phyloP scores from a whole-genome alignment of 2,113 vertebrate genomes.

The Poeciliopsis prolifica region DNA sequence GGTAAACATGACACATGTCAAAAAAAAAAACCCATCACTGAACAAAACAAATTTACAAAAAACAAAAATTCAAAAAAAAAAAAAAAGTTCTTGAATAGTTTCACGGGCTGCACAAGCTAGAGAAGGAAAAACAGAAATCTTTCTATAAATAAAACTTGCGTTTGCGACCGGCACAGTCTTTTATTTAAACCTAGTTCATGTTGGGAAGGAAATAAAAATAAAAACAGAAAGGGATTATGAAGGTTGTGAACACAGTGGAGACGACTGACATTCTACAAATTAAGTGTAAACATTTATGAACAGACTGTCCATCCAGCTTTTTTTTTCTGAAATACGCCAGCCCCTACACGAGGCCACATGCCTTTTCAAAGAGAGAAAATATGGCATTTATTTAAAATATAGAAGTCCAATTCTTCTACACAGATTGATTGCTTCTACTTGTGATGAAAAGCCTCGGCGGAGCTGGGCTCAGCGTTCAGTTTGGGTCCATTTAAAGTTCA shows the following conservation, averaged over 20 bases:
- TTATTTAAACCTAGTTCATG: conserved; percentile 69
- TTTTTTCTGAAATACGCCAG: conserved; percentile 79
- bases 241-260: conserved; percentile 78
- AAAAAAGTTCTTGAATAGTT: conserved; percentile 30
- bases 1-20: conserved; percentile 83
- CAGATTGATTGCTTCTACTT: conserved; percentile 79
- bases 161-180: conserved; percentile 88
- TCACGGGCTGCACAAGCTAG: conserved; percentile 82
- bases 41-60: conserved; percentile 62
- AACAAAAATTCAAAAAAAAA: background rate
- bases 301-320: conserved; percentile 72
- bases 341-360: conserved; percentile 79
- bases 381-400: conserved; percentile 75
- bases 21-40: conserved; percentile 82
- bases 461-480: conserved; percentile 64
- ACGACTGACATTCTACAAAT: conserved; percentile 80
- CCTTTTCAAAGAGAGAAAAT: conserved; percentile 80
- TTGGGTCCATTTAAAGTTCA: conserved; percentile 68
- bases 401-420: conserved; percentile 82
- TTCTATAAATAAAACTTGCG: conserved; percentile 96
- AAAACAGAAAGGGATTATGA: conserved; percentile 68
- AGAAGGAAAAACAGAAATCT: conserved; percentile 70
- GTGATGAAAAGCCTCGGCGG: conserved; percentile 63
- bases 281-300: conserved; percentile 86
- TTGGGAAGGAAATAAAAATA: conserved; percentile 43